A percentile compares a stretch with the other conserved stretches of the same genome.
phyloP scores from a whole-genome alignment of 53 echinoderm and acorn worm genomes.

The Stichopus horrens region DNA sequence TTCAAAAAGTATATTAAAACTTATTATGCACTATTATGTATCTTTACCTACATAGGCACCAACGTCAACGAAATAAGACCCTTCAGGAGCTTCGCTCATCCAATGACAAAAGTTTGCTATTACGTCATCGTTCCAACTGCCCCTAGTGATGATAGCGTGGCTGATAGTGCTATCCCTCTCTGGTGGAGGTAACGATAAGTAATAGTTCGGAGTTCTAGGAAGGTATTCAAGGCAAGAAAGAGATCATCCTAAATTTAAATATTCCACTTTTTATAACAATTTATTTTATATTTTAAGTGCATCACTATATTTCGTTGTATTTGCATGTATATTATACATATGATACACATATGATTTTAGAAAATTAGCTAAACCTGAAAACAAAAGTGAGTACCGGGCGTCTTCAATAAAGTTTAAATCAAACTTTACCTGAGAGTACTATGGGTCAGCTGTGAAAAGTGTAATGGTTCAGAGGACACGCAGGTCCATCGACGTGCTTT shows the following conservation, averaged over 20 bases:
- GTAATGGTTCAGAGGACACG: too few relatives aligned
- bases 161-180: slow-evolving; percentile 64
- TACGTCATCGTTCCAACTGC: slow-evolving; percentile 55
- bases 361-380: too few relatives aligned
- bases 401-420: too few relatives aligned
- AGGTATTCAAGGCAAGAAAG: background rate
- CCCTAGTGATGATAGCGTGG: slow-evolving; percentile 50
- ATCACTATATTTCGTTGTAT: too few relatives aligned
- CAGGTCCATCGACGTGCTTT: too few relatives aligned
- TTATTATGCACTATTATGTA: background rate
- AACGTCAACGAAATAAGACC: slow-evolving; percentile 56
- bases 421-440: too few relatives aligned
- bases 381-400: too few relatives aligned
- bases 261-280: background rate
- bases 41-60: slow-evolving; percentile 56
- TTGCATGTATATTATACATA: too few relatives aligned
- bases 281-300: too few relatives aligned
- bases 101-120: slow-evolving; percentile 51
- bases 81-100: slow-evolving; percentile 50
- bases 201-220: slow-evolving; percentile 60
- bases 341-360: too few relatives aligned
- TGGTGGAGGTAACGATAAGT: slow-evolving; percentile 64
- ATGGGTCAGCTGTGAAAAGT: too few relatives aligned
- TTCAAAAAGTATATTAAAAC: too few relatives aligned
- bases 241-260: background rate